phyloP scores from a whole-genome alignment of 2,113 vertebrate genomes.

The Oryzias woworae region DNA sequence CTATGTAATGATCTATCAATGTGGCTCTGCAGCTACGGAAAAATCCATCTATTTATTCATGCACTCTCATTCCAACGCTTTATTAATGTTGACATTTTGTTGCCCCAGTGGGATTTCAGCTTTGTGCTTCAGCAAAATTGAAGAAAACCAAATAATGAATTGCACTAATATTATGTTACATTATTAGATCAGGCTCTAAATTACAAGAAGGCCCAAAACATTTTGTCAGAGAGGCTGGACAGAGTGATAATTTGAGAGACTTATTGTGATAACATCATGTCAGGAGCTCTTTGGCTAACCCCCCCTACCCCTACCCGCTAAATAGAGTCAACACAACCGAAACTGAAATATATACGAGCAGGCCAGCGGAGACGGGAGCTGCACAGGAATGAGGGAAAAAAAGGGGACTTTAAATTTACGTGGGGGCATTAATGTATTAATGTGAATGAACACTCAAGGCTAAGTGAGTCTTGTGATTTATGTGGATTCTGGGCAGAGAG shows the following conservation, averaged over 20 bases:
- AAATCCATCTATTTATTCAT: constrained; percentile 59
- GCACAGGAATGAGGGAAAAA: constrained; percentile 15
- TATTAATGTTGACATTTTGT: constrained; percentile 68
- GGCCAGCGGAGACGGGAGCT: constrained; percentile 3
- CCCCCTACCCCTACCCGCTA: background rate
- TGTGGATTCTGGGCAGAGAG: constrained; percentile 37
- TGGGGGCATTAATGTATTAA: constrained; percentile 55
- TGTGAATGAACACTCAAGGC: constrained; percentile 59
- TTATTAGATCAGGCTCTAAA: constrained; percentile 60
- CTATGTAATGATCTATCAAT: constrained; percentile 31
- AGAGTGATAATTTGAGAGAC: constrained; percentile 62
- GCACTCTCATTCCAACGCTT: constrained; percentile 61
- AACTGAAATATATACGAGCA: constrained; percentile 37
- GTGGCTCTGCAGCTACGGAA: constrained; percentile 27
- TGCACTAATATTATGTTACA: constrained; percentile 65
- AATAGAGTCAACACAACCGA: constrained; percentile 61
- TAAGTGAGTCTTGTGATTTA: constrained; percentile 60
- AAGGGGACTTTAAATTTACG: constrained; percentile 48
- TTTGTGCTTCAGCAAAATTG: constrained; percentile 43
- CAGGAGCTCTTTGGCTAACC: constrained; percentile 42
- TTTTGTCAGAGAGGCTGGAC: constrained; percentile 45
- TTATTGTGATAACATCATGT: constrained; percentile 61
- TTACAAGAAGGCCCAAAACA: constrained; percentile 50
- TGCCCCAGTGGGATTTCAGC: constrained; percentile 58
- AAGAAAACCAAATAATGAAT: constrained; percentile 64